Percentiles rank a stretch among this genome's conserved stretches.
These are phyloP conservation scores for Typhlichthys eigenmanni DNA, from an alignment of 2,797 vertebrate species.

Conservation along the genomic window DNA sequence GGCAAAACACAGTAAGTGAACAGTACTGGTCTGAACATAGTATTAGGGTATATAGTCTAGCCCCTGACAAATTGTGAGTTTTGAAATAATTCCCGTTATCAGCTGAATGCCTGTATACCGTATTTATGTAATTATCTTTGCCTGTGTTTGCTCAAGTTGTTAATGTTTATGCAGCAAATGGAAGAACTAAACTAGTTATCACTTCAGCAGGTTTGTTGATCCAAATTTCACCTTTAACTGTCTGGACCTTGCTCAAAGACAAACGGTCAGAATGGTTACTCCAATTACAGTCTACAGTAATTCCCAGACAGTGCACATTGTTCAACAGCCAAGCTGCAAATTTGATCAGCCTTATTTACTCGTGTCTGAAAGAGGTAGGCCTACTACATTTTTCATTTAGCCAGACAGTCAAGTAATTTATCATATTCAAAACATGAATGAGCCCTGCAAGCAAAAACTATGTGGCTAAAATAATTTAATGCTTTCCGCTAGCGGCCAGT, in stretches of 20 bases:
- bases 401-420: too few species aligned
- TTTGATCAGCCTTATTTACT: not conserved
- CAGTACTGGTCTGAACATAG: not conserved
- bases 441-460: too few species aligned
- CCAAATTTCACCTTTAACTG: not conserved
- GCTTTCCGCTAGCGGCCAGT: too few species aligned
- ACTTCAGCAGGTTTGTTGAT: conserved; percentile 8
- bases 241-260: not conserved
- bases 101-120: too few species aligned
- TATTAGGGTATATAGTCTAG: too few species aligned
- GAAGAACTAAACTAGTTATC: not conserved
- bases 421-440: too few species aligned
- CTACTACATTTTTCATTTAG: too few species aligned
- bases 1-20: conserved; percentile 1
- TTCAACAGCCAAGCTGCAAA: conserved; percentile 3
- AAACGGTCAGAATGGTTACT: not conserved
- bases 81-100: conserved; percentile 3
- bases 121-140: too few species aligned
- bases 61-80: too few species aligned
- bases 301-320: not conserved
- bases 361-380: not conserved
- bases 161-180: not conserved
- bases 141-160: not conserved
- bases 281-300: not conserved
- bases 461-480: too few species aligned